phyloP scores from a whole-genome alignment of 2,797 vertebrate species.

The Coregonus sp. region DNA sequence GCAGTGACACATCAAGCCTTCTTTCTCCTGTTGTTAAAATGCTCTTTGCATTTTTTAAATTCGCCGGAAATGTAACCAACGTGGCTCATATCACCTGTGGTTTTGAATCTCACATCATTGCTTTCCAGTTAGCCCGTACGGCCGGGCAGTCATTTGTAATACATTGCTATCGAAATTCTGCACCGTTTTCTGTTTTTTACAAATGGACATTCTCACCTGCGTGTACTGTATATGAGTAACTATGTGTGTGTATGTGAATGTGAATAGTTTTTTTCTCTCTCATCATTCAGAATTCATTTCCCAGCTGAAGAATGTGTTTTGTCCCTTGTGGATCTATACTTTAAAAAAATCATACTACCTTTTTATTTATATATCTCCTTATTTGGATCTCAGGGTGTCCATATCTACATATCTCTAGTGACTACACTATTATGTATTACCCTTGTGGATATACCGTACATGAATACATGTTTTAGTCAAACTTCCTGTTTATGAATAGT shows the following conservation, averaged over 20 bases:
- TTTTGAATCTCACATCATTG: conserved; percentile 26
- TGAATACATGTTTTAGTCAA: no score
- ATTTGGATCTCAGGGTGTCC: background rate
- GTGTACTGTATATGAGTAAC: conserved; percentile 27
- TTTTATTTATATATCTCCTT: background rate
- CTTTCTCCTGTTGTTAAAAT: conserved; percentile 35
- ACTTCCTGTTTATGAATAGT: no score
- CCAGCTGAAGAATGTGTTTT: background rate
- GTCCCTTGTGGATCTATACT: background rate
- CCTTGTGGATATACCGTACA: no score
- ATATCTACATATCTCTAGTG: background rate
- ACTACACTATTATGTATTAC: no score
- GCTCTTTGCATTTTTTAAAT: conserved; percentile 57
- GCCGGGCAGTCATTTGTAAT: conserved; percentile 46
- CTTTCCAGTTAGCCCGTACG: conserved; percentile 44
- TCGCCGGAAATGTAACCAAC: conserved; percentile 41
- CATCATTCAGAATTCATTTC: background rate
- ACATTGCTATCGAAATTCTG: conserved; percentile 47
- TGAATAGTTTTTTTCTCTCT: background rate
- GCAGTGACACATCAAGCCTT: conserved; percentile 47
- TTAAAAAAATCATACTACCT: background rate
- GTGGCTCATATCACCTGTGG: conserved; percentile 46
- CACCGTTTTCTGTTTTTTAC: conserved; percentile 46
- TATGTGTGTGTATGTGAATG: conserved; percentile 41
- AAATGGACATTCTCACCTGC: conserved; percentile 18